Conservation (phyloP, 2,113 vertebrate genomes). For the Cochlearius cochlearius region DNA sequence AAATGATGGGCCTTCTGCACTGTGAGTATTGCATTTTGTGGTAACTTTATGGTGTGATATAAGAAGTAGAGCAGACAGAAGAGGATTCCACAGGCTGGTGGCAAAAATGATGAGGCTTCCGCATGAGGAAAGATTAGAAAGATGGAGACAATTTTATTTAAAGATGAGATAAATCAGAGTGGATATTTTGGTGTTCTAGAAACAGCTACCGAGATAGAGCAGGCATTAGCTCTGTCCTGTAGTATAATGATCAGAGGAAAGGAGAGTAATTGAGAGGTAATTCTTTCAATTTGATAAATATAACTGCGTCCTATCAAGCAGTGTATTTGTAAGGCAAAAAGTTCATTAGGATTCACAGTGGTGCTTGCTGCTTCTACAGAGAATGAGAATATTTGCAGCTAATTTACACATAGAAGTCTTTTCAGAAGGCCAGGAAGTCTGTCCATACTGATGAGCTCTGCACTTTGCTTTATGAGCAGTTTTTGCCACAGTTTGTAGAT, state of each 20-base stretch:
- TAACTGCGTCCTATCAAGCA: background rate
- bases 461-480: background rate
- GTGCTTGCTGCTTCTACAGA: background rate
- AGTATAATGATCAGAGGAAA: background rate
- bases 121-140: background rate
- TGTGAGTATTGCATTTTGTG: background rate
- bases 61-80: background rate
- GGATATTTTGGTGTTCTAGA: background rate
- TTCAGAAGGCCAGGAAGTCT: background rate
- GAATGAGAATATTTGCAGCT: background rate
- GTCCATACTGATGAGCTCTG: background rate
- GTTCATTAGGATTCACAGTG: background rate
- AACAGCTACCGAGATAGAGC: background rate
- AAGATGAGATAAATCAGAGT: background rate
- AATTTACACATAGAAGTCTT: background rate
- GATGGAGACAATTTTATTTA: background rate
- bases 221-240: background rate
- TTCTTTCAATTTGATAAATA: background rate
- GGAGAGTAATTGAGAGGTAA: background rate
- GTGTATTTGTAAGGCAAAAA: background rate
- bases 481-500: background rate
- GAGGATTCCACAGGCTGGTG: background rate
- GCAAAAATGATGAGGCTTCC: background rate
- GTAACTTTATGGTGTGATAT: background rate
- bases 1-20: background rate